These are phyloP conservation scores for Panurus biarmicus DNA, from an alignment of 2,113 vertebrate species.

Conservation along the genomic window DNA sequence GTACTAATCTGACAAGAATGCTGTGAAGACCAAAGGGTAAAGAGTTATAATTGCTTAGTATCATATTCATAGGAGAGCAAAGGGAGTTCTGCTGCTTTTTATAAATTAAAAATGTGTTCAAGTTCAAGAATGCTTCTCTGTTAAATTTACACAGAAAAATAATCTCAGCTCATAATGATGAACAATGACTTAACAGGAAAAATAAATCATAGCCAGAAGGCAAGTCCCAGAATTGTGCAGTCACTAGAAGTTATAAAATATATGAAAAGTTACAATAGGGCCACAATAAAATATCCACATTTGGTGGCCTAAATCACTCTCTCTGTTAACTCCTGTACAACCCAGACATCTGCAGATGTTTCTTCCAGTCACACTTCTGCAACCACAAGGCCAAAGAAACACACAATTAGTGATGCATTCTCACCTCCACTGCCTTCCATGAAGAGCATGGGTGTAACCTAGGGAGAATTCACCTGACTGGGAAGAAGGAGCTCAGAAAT, in stretches of 20 bases:
- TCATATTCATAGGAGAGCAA: constrained; percentile 18
- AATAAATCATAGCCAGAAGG: constrained; percentile 45
- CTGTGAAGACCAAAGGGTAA: constrained; percentile 32
- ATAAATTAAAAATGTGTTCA: constrained; percentile 48
- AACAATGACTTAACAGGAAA: constrained; percentile 55
- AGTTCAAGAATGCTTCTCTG: constrained; percentile 41
- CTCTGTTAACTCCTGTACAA: not conserved
- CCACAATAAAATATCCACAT: not conserved
- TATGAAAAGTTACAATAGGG: constrained; percentile 11
- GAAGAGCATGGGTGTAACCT: not conserved
- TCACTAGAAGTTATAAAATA: constrained; percentile 37
- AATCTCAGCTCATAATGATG: constrained; percentile 39
- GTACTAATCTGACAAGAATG: constrained; percentile 39
- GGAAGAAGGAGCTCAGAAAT: not conserved
- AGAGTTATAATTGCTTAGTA: constrained; percentile 22
- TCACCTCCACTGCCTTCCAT: fast-evolving
- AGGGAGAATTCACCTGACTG: not conserved
- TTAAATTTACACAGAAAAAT: constrained; percentile 42
- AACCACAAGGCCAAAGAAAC: not conserved
- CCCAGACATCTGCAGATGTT: not conserved
- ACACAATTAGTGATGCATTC: not conserved
- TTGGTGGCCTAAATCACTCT: not conserved
- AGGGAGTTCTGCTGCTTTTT: constrained; percentile 1
- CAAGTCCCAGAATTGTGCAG: constrained; percentile 1
- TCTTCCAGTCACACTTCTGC: not conserved